phyloP scores from a whole-genome alignment of 2,888 invertebrate species.

The Meandrusa payeni region DNA sequence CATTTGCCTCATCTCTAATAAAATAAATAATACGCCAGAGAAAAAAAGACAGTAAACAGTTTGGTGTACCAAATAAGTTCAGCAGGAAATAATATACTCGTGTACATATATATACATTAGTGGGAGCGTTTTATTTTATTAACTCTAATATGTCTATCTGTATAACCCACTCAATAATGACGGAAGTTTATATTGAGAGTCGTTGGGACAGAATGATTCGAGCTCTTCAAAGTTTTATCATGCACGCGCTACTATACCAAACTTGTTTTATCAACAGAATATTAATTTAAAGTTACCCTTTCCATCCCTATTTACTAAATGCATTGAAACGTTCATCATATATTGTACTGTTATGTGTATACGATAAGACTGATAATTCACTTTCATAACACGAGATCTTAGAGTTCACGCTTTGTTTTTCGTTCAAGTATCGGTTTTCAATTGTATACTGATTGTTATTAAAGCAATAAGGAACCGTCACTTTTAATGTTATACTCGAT shows the following conservation, averaged over 20 bases:
- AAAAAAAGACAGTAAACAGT: too few relatives aligned
- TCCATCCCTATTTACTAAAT: slow-evolving; percentile 1
- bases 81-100: too few relatives aligned
- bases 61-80: too few relatives aligned
- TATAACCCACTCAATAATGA: slow-evolving; percentile 36
- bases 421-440: slow-evolving; percentile 39
- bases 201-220: slow-evolving; percentile 64
- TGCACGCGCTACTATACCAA: slow-evolving; percentile 35
- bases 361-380: slow-evolving; percentile 5
- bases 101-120: too few relatives aligned
- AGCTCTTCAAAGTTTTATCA: slow-evolving; percentile 56
- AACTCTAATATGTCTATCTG: slow-evolving; percentile 12
- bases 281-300: slow-evolving; percentile 9
- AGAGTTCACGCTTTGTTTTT: slow-evolving; percentile 12
- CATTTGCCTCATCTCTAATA: too few relatives aligned
- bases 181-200: slow-evolving; percentile 64
- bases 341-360: neutral
- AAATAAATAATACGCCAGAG: too few relatives aligned
- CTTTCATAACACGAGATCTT: neutral
- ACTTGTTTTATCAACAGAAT: slow-evolving; percentile 35
- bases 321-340: neutral
- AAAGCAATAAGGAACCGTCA: slow-evolving; percentile 57
- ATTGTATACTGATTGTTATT: slow-evolving; percentile 49
- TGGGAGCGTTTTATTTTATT: slow-evolving; percentile 19
- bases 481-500: slow-evolving; percentile 51